Conservation (phyloP, 2,797 vertebrate genomes). For the Tamandua tetradactyla region DNA sequence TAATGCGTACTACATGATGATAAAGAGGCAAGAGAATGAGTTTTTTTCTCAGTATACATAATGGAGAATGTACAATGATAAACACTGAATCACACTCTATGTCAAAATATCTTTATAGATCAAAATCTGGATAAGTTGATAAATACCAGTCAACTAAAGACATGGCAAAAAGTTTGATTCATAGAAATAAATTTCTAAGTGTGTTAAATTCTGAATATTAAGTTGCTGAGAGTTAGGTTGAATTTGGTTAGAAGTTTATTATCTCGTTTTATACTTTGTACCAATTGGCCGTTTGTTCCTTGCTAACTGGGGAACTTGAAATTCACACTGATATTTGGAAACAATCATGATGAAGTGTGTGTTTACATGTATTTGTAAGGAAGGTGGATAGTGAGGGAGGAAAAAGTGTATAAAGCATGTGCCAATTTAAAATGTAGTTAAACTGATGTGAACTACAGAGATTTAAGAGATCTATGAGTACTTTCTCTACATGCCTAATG, state of each 20-base stretch:
- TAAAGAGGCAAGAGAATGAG: background rate
- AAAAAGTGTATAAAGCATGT: background rate
- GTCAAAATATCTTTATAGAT: background rate
- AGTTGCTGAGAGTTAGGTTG: background rate
- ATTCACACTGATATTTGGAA: background rate
- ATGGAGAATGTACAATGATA: background rate
- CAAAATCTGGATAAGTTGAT: background rate
- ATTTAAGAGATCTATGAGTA: background rate
- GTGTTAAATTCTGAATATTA: background rate
- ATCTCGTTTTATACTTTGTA: background rate
- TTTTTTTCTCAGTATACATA: background rate
- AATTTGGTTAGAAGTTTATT: constrained; percentile 1
- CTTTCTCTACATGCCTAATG: background rate
- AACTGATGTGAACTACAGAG: background rate
- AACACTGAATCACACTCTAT: background rate
- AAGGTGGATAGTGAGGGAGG: fast-evolving
- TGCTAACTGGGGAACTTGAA: background rate
- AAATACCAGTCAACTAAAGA: background rate
- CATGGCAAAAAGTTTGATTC: background rate
- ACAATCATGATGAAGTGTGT: background rate
- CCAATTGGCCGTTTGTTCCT: background rate
- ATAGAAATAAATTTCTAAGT: constrained; percentile 1
- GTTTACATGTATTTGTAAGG: background rate
- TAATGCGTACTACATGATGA: background rate
- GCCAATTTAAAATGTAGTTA: background rate